These are phyloP conservation scores for Xiphophorus couchianus DNA, from an alignment of 2,113 vertebrate species.

Conservation along the genomic window DNA sequence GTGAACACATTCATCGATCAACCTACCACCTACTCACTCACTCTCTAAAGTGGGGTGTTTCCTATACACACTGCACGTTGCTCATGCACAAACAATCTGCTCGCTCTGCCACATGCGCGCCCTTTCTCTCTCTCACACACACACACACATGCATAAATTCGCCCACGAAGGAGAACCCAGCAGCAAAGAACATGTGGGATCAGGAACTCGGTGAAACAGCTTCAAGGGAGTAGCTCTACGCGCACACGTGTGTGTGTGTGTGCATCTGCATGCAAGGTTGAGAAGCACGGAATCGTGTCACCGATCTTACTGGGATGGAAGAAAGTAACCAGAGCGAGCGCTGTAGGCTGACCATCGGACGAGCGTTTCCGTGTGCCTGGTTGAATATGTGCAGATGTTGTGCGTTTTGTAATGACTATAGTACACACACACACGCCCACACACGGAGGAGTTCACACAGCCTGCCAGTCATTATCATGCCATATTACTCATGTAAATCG, in stretches of 20 bases:
- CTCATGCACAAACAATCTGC: slow-evolving; percentile 48
- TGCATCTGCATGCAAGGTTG: not conserved
- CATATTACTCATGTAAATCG: slow-evolving; percentile 56
- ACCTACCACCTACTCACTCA: slow-evolving; percentile 56
- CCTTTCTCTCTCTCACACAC: slow-evolving; percentile 5
- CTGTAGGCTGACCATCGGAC: slow-evolving; percentile 4
- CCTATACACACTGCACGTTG: slow-evolving; percentile 60
- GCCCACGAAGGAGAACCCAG: slow-evolving; percentile 64
- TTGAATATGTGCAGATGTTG: slow-evolving; percentile 10
- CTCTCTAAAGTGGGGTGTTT: slow-evolving; percentile 64
- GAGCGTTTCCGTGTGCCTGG: slow-evolving; percentile 8
- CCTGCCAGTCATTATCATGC: slow-evolving; percentile 61
- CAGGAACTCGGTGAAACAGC: slow-evolving; percentile 43
- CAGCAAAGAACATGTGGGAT: slow-evolving; percentile 57
- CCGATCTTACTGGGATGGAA: slow-evolving; percentile 9
- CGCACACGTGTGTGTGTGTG: not conserved
- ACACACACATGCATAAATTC: slow-evolving; percentile 18
- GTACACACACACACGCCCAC: slow-evolving; percentile 34
- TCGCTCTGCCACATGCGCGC: slow-evolving; percentile 6
- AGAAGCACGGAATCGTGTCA: not conserved
- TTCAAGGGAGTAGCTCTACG: slow-evolving; percentile 42
- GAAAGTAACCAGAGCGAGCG: not conserved
- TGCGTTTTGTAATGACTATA: slow-evolving; percentile 11
- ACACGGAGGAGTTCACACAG: slow-evolving; percentile 14
- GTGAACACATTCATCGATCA: slow-evolving; percentile 70